Base-by-base conservation (phyloP, 2,113 vertebrate genomes). In the Channa argus region DNA sequence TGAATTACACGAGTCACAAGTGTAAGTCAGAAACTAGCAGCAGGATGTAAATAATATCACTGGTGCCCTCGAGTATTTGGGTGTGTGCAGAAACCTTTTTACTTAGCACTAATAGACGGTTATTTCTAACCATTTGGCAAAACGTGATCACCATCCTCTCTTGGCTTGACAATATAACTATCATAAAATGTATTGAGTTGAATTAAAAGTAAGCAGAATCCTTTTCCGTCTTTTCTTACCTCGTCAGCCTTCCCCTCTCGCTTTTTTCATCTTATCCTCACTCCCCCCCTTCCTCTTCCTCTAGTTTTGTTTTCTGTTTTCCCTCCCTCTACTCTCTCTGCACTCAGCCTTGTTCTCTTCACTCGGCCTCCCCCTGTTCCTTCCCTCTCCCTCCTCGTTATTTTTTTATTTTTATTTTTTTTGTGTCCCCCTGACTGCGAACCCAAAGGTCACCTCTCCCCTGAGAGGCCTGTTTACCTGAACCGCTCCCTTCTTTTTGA, bases 361-460 rank as follows among this genome's bases (percentile, higher is more conserved):
- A 4, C 81, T 80, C 39, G 3, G 39, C 69, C 80, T 72, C 77
- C 78, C 3, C 60, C 59, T 33, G 3, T 47, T 64, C 51, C 56
- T 60, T 49, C 55, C 52, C 59, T 6, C 77, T 51, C 64, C 51
- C 67, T 58, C 72, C 64, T 6, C n/a, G 69, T 41, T 70, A 52
- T 60, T 24, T 24, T 24, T 24, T 24, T 24, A 1, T 24, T n/a
- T n/a, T n/a, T n/a, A n/a, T n/a, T n/a, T n/a, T n/a, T n/a, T n/a
- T n/a, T n/a, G n/a, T n/a, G 47, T 77, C 88, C 88, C 87, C 88
- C 88, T 86, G 68, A 82, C 91, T 90, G 90, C 13, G 87, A 86
- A 82, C 81, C 71, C 83, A 90, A 91, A 92, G 87, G 90, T 90
- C 91, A 90, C 61, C 52, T 76, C 71, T 85, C 90, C 91, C 88